Conservation (phyloP, 2,113 vertebrate genomes). For the Bungarus multicinctus region DNA sequence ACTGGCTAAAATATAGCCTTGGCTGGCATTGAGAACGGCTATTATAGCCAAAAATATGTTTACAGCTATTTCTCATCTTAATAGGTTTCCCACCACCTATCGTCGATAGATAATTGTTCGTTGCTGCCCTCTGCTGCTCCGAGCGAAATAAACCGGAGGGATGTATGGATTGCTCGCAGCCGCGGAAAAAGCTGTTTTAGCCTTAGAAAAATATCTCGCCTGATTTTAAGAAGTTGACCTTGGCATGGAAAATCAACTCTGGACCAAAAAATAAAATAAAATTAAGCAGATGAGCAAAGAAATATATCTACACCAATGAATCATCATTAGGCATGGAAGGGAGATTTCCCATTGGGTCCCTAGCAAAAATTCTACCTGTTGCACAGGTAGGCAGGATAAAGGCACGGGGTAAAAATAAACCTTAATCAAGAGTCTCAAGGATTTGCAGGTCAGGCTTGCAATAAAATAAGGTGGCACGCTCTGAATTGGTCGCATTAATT, state of each 20-base stretch:
- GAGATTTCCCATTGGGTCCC: neutral
- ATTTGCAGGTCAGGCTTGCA: neutral
- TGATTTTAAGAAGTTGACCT: neutral
- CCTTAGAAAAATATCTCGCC: neutral
- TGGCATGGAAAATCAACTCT: neutral
- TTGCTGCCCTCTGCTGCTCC: neutral
- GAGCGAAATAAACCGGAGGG: neutral
- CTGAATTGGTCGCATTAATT: neutral
- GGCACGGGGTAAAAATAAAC: too few relatives aligned
- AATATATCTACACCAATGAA: too few relatives aligned
- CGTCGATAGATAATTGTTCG: too few relatives aligned
- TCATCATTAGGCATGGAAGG: neutral
- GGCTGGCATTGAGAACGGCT: neutral
- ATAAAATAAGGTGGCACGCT: neutral
- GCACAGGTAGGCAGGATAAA: neutral
- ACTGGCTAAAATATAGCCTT: neutral
- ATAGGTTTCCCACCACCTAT: neutral
- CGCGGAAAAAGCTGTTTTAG: neutral
- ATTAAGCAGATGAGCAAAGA: too few relatives aligned
- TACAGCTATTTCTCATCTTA: neutral
- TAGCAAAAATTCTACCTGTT: neutral
- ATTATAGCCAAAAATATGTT: neutral
- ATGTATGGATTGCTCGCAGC: neutral
- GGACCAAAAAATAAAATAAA: neutral
- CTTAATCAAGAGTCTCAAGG: neutral